Evolutionary conservation across 2,888 invertebrate genomes (phyloP).

Genomic region (Drosophila bunnanda): DNA sequence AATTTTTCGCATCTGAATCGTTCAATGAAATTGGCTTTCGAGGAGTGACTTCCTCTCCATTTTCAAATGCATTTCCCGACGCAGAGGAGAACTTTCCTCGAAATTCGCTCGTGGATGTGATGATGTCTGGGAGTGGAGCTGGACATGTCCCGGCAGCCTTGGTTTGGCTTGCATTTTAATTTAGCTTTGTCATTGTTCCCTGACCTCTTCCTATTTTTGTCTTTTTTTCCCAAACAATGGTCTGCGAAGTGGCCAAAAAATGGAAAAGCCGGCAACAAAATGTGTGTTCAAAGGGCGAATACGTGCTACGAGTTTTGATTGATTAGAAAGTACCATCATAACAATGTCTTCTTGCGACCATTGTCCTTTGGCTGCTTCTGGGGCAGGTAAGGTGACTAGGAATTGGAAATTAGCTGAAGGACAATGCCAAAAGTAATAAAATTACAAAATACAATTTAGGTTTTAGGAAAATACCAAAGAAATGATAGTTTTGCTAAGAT

Average conservation of each 20-base stretch:
- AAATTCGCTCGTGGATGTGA: slow-evolving; percentile 10
- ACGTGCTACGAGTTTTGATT: slow-evolving; percentile 56
- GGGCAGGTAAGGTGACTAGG: slow-evolving; percentile 10
- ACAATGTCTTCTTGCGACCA: background rate
- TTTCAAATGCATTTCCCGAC: slow-evolving; percentile 23
- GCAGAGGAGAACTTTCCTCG: slow-evolving; percentile 2
- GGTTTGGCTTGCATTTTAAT: slow-evolving; percentile 60
- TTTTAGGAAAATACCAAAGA: too few species aligned
- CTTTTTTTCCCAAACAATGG: slow-evolving; percentile 35
- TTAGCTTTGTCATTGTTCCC: slow-evolving; percentile 14
- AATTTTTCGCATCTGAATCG: slow-evolving; percentile 4
- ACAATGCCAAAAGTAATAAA: slow-evolving; percentile 10
- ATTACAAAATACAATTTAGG: too few species aligned
- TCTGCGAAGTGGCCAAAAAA: slow-evolving; percentile 31
- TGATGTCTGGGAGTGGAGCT: slow-evolving; percentile 9
- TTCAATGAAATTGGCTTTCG: slow-evolving; percentile 6
- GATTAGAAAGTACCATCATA: slow-evolving; percentile 34
- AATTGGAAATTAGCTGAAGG: slow-evolving; percentile 18
- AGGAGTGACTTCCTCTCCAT: background rate
- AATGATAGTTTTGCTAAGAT: background rate
- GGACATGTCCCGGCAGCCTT: slow-evolving; percentile 38
- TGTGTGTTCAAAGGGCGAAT: slow-evolving; percentile 25
- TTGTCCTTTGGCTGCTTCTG: background rate
- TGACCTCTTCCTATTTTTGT: background rate
- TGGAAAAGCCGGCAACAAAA: background rate